Conservation (phyloP, 2,113 vertebrate genomes). For the Brachirus orientalis region DNA sequence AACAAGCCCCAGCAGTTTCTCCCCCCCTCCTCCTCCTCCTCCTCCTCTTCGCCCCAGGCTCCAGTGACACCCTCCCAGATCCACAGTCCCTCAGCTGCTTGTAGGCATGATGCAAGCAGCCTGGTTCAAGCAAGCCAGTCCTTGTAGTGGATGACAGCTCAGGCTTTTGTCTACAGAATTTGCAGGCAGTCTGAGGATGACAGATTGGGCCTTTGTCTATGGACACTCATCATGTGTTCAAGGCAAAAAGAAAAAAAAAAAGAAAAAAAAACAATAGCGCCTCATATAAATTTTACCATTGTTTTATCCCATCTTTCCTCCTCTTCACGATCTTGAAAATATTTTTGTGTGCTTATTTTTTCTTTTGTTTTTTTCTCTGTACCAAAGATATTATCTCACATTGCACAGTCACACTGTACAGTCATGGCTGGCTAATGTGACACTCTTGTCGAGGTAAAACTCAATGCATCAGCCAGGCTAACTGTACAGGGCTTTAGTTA, state of each 20-base stretch:
- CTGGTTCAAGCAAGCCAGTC: slow-evolving; percentile 57
- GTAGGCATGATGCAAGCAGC: slow-evolving; percentile 53
- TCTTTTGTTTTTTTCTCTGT: slow-evolving; percentile 27
- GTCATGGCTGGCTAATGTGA: slow-evolving; percentile 48
- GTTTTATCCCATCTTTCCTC: slow-evolving; percentile 11
- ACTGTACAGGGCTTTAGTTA: slow-evolving; percentile 56
- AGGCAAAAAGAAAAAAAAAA: slow-evolving; percentile 39
- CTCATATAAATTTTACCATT: slow-evolving; percentile 36
- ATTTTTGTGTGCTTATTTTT: slow-evolving; percentile 56
- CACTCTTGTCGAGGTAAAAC: slow-evolving; percentile 12
- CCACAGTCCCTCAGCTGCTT: slow-evolving; percentile 42
- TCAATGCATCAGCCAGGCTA: slow-evolving; percentile 41
- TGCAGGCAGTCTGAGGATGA: slow-evolving; percentile 70
- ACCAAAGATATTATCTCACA: slow-evolving; percentile 36
- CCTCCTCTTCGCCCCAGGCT: neutral
- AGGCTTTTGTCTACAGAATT: slow-evolving; percentile 67
- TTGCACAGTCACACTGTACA: slow-evolving; percentile 50
- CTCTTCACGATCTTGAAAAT: slow-evolving; percentile 18
- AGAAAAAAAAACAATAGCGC: slow-evolving; percentile 32
- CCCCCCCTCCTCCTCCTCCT: neutral
- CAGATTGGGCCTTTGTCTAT: slow-evolving; percentile 67
- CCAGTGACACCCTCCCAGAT: slow-evolving; percentile 58
- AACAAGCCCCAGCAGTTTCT: slow-evolving; percentile 40
- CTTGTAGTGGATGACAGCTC: slow-evolving; percentile 53
- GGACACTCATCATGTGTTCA: slow-evolving; percentile 44